Evolutionary conservation across 2,888 invertebrate species (phyloP).

Genomic region (Limnephilus auricula): DNA sequence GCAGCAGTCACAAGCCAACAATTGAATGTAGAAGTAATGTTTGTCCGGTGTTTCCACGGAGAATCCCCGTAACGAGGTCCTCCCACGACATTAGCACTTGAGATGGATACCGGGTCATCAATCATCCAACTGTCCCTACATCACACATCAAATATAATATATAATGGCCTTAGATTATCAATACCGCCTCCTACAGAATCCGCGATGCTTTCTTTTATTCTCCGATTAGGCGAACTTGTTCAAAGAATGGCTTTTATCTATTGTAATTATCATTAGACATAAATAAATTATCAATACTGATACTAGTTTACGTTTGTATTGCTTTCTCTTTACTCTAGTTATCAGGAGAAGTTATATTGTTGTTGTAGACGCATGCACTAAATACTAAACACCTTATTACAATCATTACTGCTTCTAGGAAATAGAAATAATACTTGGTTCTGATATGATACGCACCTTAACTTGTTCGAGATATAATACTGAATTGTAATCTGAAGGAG

Average conservation of each 20-base stretch:
- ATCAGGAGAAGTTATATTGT: neutral
- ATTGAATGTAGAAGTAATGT: slow-evolving; percentile 33
- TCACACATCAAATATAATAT: slow-evolving; percentile 2
- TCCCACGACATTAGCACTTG: slow-evolving; percentile 36
- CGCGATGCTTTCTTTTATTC: slow-evolving; percentile 34
- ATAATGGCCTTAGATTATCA: neutral
- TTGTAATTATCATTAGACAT: neutral
- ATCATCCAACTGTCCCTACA: slow-evolving; percentile 20
- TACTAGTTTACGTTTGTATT: neutral
- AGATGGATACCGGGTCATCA: slow-evolving; percentile 41
- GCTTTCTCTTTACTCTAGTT: neutral
- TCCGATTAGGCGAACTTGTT: neutral
- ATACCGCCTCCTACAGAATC: slow-evolving; percentile 16
- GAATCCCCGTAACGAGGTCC: slow-evolving; percentile 48
- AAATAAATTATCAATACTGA: neutral
- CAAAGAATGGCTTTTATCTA: neutral
- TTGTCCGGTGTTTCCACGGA: slow-evolving; percentile 40
- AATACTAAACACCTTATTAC: neutral
- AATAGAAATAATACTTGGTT: neutral
- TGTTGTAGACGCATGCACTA: neutral
- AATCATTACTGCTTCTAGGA: neutral
- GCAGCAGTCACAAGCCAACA: neutral
- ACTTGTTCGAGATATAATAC: neutral
- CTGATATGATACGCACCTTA: neutral
- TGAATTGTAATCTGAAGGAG: neutral